These are phyloP conservation scores for Dorcus hopei DNA, from an alignment of 2,888 invertebrate genomes.

Conservation along the genomic window DNA sequence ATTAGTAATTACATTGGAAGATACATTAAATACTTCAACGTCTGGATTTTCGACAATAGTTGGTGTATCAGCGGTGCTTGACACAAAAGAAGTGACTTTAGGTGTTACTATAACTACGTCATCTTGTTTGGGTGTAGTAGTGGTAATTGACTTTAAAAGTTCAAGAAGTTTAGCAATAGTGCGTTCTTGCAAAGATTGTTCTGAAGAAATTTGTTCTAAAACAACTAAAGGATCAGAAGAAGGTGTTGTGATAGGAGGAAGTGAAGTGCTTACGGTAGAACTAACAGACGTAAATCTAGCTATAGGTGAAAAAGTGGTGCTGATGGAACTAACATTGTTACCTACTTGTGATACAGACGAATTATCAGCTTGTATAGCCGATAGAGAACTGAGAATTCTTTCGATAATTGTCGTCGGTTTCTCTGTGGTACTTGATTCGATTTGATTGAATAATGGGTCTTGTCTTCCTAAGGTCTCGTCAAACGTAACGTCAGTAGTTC, in stretches of 20 bases:
- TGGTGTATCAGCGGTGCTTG: conserved; percentile 3
- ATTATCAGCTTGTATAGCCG: conserved; percentile 43
- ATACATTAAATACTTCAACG: conserved; percentile 26
- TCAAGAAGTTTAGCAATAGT: conserved; percentile 43
- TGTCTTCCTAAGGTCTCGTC: conserved; percentile 21
- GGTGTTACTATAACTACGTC: conserved; percentile 42
- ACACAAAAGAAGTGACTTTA: conserved; percentile 29
- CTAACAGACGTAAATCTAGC: conserved; percentile 4
- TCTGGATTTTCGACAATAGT: conserved; percentile 9
- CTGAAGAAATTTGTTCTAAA: conserved; percentile 40
- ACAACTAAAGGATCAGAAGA: conserved; percentile 36
- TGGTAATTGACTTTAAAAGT: conserved; percentile 47
- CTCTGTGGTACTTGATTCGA: conserved; percentile 39
- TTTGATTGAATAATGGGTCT: conserved; percentile 18
- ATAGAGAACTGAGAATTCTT: conserved; percentile 46
- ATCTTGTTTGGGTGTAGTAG: conserved; percentile 21
- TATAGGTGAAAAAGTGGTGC: conserved; percentile 19
- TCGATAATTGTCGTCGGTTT: conserved; percentile 49
- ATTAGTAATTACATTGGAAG: conserved; percentile 3
- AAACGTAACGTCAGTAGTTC: conserved; percentile 21
- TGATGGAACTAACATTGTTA: conserved; percentile 42
- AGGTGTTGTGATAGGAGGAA: conserved; percentile 16
- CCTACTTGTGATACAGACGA: conserved; percentile 40
- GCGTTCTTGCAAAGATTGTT: conserved; percentile 41
- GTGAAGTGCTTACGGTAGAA: conserved; percentile 17